Base-by-base conservation (phyloP, 2,888 invertebrate species). In the Tanypteryx hageni region DNA sequence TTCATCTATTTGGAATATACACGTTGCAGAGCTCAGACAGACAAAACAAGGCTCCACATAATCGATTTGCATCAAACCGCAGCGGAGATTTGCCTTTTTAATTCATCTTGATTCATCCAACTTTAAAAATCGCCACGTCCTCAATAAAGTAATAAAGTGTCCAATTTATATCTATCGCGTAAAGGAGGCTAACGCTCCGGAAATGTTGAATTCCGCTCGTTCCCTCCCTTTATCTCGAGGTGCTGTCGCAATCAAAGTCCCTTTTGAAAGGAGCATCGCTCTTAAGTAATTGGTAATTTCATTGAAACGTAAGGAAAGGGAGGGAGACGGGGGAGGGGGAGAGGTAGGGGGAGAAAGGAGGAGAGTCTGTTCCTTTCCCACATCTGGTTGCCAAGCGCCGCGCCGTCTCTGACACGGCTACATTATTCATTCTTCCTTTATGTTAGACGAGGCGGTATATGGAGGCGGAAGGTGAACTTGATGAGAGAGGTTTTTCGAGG, bases 221-320 rank as follows among this genome's bases (percentile, higher is more conserved):
- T 27, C 27, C 27, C 76, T 27, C 27, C 27, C 76, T 11, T 44
- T 44, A 44, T 44, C 44, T 44, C 44, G 5, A 44, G 44, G 44
- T 5, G 13, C 22, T 13, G 27, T 10, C 76, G 27, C 10, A 76
- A 76, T 76, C 76, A 27, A 76, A 27, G 11, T 13, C 0, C 44
- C 22, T 27, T 89, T 89, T 68, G n/a, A n/a, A 13, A 16, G n/a
- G 18, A 18, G 44, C 89, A 68, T 89, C 89, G 64, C 64, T 64
- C 64, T 86, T 89, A 44, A 68, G 89, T 89, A 89, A 89, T 89
- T 89, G 89, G 89, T 64, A 89, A 89, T 89, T 44, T 31, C 61
- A 61, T 9, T 44, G 58, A 58, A 84, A 56, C 31, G 31, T 44
- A 44, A 44, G 44, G 44, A 44, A 44, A 44, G 44, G 44, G 44